Percentiles rank a stretch among this genome's conserved stretches.
Evolutionary conservation across 1,140 invertebrate genomes (phyloP).

Genomic region (Sitodiplosis mosellana): DNA sequence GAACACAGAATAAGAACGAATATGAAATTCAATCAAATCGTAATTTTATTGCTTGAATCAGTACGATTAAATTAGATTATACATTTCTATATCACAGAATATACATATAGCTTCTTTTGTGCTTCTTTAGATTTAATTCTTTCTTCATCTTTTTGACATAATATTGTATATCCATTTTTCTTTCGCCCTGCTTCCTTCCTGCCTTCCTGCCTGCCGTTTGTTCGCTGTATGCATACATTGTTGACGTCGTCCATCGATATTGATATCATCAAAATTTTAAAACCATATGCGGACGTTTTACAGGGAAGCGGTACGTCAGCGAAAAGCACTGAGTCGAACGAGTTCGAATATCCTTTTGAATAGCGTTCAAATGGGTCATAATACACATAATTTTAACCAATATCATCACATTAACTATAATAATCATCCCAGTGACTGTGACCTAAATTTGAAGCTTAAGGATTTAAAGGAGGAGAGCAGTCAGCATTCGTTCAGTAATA

Average conservation of each 20-base stretch:
- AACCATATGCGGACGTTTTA: slow-evolving; percentile 4
- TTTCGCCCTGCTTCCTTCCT: too few relatives aligned
- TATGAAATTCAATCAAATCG: neutral
- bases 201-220: too few relatives aligned
- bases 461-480: slow-evolving; percentile 24
- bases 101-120: slow-evolving; percentile 19
- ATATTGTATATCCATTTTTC: too few relatives aligned
- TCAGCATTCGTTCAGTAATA: slow-evolving; percentile 31
- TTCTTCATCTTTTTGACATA: too few relatives aligned
- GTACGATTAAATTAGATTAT: neutral
- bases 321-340: slow-evolving; percentile 62
- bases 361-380: slow-evolving; percentile 59
- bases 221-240: too few relatives aligned
- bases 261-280: too few relatives aligned
- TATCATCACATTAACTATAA: slow-evolving; percentile 38
- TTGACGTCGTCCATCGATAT: too few relatives aligned
- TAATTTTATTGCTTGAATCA: neutral
- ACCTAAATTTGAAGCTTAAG: slow-evolving; percentile 23
- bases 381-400: slow-evolving; percentile 43
- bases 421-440: slow-evolving; percentile 43
- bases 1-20: too few relatives aligned
- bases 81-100: slow-evolving; percentile 4
- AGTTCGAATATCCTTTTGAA: slow-evolving; percentile 66
- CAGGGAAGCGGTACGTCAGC: slow-evolving; percentile 70
- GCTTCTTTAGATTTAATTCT: too few relatives aligned